Percentiles rank a stretch among this genome's conserved stretches.
Evolutionary conservation across 2,113 vertebrate genomes (phyloP).

Genomic region (Perca schrenkii): DNA sequence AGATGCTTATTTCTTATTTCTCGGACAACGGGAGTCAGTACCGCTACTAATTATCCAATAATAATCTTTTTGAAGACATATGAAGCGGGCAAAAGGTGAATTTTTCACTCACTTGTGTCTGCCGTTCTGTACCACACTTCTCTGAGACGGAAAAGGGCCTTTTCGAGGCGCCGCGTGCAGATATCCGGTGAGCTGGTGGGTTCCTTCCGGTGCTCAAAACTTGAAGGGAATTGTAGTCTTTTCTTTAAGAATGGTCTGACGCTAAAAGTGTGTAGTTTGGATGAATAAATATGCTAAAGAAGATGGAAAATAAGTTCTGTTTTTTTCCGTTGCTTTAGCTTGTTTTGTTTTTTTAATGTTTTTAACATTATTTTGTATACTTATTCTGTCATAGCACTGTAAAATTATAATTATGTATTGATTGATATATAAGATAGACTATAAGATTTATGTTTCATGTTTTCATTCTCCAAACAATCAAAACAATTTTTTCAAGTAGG

Average conservation of each 20-base stretch:
- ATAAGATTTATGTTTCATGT: neutral
- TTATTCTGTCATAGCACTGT: neutral
- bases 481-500: neutral
- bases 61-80: rapidly evolving
- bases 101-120: constrained; percentile 79
- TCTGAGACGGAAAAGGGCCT: constrained; percentile 85
- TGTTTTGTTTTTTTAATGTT: neutral
- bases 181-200: constrained; percentile 72
- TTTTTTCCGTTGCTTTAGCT: no score
- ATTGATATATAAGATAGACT: neutral
- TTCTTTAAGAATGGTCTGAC: neutral
- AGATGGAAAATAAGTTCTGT: no score
- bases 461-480: neutral
- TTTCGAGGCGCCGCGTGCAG: constrained; percentile 41
- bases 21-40: rapidly evolving
- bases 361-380: neutral
- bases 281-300: no score
- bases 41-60: rapidly evolving
- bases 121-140: constrained; percentile 71
- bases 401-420: neutral
- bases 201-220: constrained; percentile 56
- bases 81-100: neutral
- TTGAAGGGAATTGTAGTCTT: constrained; percentile 63
- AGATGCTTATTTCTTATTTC: rapidly evolving
- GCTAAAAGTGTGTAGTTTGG: neutral